Conservation (phyloP, 2,888 invertebrate genomes). For the Nymphalis polychloros region DNA sequence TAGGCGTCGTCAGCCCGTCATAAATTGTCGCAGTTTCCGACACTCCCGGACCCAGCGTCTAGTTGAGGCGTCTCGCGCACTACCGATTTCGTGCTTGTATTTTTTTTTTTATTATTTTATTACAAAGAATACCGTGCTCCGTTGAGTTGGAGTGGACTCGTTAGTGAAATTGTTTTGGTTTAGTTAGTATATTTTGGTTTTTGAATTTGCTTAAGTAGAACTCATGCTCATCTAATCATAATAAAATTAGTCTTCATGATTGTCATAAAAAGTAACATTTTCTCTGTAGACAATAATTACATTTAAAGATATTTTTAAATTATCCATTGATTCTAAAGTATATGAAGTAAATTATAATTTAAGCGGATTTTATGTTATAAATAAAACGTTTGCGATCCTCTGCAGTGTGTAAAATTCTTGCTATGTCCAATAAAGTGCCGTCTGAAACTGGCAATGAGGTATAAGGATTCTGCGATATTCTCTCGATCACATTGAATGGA, state of each 20-base stretch:
- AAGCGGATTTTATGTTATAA: background rate
- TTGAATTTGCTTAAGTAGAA: too few species aligned
- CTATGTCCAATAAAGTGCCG: constrained; percentile 66
- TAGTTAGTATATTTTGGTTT: background rate
- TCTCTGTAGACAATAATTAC: too few species aligned
- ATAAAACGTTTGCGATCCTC: background rate
- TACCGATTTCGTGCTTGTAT: constrained; percentile 10
- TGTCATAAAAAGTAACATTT: too few species aligned
- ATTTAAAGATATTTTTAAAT: too few species aligned
- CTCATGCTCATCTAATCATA: background rate
- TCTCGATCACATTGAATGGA: constrained; percentile 65
- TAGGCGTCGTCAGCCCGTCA: constrained; percentile 72
- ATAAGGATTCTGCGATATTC: constrained; percentile 58
- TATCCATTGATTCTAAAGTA: too few species aligned
- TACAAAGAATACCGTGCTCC: constrained; percentile 2
- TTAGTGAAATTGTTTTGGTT: background rate
- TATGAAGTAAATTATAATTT: background rate
- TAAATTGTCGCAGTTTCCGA: constrained; percentile 67
- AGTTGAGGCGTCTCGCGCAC: constrained; percentile 18
- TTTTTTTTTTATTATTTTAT: constrained; percentile 6
- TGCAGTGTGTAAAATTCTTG: constrained; percentile 38
- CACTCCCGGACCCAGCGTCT: constrained; percentile 21
- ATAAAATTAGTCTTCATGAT: background rate
- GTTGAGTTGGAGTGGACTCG: background rate
- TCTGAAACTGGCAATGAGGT: constrained; percentile 56